Base-by-base conservation (phyloP, 2,113 vertebrate genomes). In the Canis aureus region DNA sequence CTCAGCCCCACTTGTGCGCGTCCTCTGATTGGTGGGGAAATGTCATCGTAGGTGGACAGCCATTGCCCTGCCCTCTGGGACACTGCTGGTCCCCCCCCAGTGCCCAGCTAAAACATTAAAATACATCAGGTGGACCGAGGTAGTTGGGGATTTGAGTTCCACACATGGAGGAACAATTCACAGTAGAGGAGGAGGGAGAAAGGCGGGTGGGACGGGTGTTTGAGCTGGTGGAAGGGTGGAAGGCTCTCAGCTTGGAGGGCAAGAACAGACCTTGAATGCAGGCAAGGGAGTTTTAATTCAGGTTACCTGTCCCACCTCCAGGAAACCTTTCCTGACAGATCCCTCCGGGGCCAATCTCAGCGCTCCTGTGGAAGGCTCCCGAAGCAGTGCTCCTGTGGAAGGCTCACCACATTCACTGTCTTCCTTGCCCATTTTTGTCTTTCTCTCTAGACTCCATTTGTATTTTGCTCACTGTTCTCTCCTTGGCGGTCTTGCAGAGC, bases 341-440 rank as follows among this genome's bases (percentile, higher is more conserved):
- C 19, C 51, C n/a, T 69, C 23, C 27, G 4, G 11, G 10, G 29
- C 25, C 35, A 11, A 27, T 1, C 8, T 29, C 27, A 5, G 9
- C n/a, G 57, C 32, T 79, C 17, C 38, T 16, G 4, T 27, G 12
- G 13, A 8, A 19, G 0, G 0, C 43, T 55, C 27, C 73, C 2
- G 27, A 53, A 0, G 17, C 32, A 13, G n/a, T 0, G 1, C n/a
- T 79, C 17, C 38, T 12, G 4, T 27, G 12, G 13, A 8, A 19
- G 0, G 0, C 43, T 1, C 17, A 1, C 25, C 38, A 3, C 17
- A 15, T 8, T 11, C 20, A 0, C 17, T 16, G 57, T 35, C 11
- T 66, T 86, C 3, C 55, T 35, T 4, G 5, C 15, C 35, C 25
- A 0, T 15, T 89, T 67, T 23, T 53, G 13, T 80, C 66, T 86